Base-by-base conservation (phyloP, 37 sponge, comb jelly and placozoan species). In the Amphimedon queenslandica region DNA sequence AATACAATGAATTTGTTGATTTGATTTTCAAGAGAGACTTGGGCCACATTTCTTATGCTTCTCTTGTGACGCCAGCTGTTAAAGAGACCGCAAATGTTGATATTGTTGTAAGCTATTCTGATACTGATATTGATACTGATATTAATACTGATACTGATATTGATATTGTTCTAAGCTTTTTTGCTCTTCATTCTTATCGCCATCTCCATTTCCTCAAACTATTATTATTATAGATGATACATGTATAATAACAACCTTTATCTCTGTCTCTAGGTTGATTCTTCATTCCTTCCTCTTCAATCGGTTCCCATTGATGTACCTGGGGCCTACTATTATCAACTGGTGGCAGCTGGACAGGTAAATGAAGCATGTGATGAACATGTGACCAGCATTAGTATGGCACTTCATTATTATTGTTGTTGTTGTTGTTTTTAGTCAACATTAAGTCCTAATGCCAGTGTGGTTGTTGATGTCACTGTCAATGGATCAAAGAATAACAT, bases 401-500 rank as follows among this genome's bases (percentile, higher is more conserved):
- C 13, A 47, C 53, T 18, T n/a, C 21, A 5, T 18, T 18, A 39
- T 66, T 30, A 8, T 31, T n/a, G n/a, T n/a, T n/a, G n/a, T n/a
- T n/a, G n/a, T n/a, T n/a, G n/a, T n/a, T n/a, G n/a, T n/a, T n/a
- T n/a, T 20, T 23, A 27, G 47, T 20, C 43, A 6, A 42, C 51
- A 18, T 40, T 36, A 0, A 29, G 28, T 27, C 71, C 61, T 0
- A 43, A 58, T 5, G 63, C 67, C 75, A 76, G 87, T 18, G 16
- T 86, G 51, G 87, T 86, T 20, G 66, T 86, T 11, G 87, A 86
- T 1, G 87, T 86, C 8, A 69, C 71, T 65, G 81, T 86, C 20
- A 86, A 76, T 55, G 87, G 81, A 10, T 40, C 58, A 10, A 86
- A 86, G 81, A 86, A 86, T 57, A 86, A 81, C 4, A 57, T 80